A percentile compares a stretch with the other conserved stretches of the same genome.
These are phyloP conservation scores for Diceros bicornis DNA, from an alignment of 2,797 vertebrate species.

Conservation along the genomic window DNA sequence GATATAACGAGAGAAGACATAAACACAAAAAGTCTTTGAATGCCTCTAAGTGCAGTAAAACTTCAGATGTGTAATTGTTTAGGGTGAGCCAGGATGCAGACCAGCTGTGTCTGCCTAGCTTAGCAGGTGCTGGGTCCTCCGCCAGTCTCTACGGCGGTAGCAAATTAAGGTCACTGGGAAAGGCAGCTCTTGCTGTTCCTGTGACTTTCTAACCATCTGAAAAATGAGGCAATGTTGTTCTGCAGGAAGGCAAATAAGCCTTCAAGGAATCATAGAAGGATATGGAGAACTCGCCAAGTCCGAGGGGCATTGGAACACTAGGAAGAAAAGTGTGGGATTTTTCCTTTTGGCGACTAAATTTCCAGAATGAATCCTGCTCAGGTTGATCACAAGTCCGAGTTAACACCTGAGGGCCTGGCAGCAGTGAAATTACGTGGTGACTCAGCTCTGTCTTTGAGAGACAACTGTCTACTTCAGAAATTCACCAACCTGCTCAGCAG, in stretches of 20 bases:
- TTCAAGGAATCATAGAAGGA: not conserved
- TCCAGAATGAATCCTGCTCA: not conserved
- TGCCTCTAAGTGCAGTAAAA: conserved; percentile 31
- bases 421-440: not conserved
- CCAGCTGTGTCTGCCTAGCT: conserved; percentile 40
- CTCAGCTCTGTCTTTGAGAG: not conserved
- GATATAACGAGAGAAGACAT: conserved; percentile 33
- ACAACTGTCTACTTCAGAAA: conserved; percentile 51
- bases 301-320: not conserved
- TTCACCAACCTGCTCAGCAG: not conserved
- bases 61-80: conserved; percentile 44
- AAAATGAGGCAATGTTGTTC: conserved; percentile 37
- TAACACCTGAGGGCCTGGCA: not conserved
- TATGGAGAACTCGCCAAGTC: not conserved
- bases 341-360: not conserved
- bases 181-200: conserved; percentile 64
- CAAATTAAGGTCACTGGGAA: conserved; percentile 69
- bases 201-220: conserved; percentile 59
- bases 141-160: not conserved
- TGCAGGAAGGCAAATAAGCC: conserved; percentile 13
- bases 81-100: conserved; percentile 42
- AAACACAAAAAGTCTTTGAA: not conserved
- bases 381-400: not conserved
- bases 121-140: conserved; percentile 50
- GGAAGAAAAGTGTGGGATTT: not conserved